These are phyloP conservation scores for Eurytoma adleriae DNA, from an alignment of 2,888 invertebrate genomes.

Conservation along the genomic window DNA sequence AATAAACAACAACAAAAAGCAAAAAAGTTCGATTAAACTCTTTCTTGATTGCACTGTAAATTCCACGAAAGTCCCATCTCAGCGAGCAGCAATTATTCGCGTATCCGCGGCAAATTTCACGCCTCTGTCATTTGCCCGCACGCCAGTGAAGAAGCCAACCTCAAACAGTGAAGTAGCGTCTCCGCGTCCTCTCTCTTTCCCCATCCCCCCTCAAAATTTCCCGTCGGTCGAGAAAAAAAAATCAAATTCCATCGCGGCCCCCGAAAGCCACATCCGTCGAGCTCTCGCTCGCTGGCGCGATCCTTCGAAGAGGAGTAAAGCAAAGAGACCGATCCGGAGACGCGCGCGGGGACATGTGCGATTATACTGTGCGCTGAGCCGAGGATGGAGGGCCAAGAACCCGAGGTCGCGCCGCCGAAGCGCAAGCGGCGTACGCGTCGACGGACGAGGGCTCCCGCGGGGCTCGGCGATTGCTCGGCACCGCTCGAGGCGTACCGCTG, in stretches of 20 bases:
- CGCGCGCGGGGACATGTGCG: background rate
- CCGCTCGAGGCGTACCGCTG: background rate
- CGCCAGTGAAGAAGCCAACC: slow-evolving; percentile 6
- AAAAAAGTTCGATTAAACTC: too few species aligned
- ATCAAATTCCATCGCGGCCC: background rate
- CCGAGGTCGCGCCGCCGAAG: background rate
- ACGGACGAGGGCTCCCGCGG: too few species aligned
- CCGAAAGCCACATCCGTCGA: too few species aligned
- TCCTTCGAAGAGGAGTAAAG: background rate
- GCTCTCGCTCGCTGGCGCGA: background rate
- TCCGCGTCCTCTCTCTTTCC: background rate
- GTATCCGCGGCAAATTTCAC: slow-evolving; percentile 34
- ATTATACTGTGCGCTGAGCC: slow-evolving; percentile 1
- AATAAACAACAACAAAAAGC: too few species aligned
- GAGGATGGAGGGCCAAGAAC: background rate
- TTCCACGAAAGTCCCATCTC: too few species aligned
- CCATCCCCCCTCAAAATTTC: slow-evolving; percentile 1
- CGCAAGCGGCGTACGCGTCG: background rate
- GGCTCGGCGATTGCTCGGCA: background rate
- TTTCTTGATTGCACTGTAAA: too few species aligned
- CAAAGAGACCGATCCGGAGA: background rate
- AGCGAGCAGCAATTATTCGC: background rate
- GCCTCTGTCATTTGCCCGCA: background rate
- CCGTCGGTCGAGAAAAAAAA: background rate
- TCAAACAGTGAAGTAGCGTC: slow-evolving; percentile 13